Evolutionary conservation across 2,888 invertebrate species (phyloP).

Genomic region (Lymantria dispar): DNA sequence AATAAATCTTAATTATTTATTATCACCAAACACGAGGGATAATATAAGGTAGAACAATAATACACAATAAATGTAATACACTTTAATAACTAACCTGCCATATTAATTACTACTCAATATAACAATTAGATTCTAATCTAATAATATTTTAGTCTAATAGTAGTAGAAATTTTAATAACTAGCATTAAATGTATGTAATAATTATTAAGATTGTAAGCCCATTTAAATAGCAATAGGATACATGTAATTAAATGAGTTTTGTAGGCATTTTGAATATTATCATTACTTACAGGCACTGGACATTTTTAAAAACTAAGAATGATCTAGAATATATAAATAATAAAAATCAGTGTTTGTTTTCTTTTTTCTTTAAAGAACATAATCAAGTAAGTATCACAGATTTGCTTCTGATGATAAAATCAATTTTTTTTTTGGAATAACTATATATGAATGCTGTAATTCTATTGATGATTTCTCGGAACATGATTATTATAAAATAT

Average conservation of each 20-base stretch:
- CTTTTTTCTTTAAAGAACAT: slow-evolving; percentile 17
- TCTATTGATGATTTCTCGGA: slow-evolving; percentile 57
- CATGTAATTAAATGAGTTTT: slow-evolving; percentile 33
- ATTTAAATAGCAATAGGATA: slow-evolving; percentile 36
- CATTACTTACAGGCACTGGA: slow-evolving; percentile 78
- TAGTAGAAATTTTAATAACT: slow-evolving; percentile 38
- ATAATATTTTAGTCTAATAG: slow-evolving; percentile 48
- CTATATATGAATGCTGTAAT: slow-evolving; percentile 22
- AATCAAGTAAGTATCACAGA: slow-evolving; percentile 67
- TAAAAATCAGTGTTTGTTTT: slow-evolving; percentile 18
- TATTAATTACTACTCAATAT: slow-evolving; percentile 35
- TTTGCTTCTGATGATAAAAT: slow-evolving; percentile 42
- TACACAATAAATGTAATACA: slow-evolving; percentile 40
- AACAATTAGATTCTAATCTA: slow-evolving; percentile 48
- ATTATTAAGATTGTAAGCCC: slow-evolving; percentile 37
- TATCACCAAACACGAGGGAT: slow-evolving; percentile 48
- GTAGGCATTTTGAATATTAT: slow-evolving; percentile 67
- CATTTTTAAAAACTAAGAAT: slow-evolving; percentile 39
- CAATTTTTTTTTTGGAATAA: slow-evolving; percentile 17
- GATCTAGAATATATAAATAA: slow-evolving; percentile 24
- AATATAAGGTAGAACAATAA: slow-evolving; percentile 38
- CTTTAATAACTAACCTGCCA: slow-evolving; percentile 46
- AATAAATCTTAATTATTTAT: slow-evolving; percentile 58
- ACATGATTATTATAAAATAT: slow-evolving; percentile 55
- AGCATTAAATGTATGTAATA: slow-evolving; percentile 33